Conservation (phyloP, 2,797 vertebrate species). For the Gobionotothen gibberifrons region DNA sequence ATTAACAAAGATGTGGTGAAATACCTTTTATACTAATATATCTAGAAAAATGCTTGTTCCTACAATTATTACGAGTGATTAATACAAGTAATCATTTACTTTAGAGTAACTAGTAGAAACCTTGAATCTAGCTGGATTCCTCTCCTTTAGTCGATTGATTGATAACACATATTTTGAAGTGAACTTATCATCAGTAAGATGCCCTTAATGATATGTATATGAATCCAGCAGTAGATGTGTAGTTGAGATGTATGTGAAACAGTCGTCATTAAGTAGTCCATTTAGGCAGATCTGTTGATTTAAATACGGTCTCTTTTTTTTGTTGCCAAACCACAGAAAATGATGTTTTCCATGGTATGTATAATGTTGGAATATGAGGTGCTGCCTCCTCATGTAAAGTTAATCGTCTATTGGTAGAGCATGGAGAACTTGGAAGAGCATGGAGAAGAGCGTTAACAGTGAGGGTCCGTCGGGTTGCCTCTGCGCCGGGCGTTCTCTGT, state of each 20-base stretch:
- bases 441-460: not conserved
- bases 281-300: slow-evolving; percentile 15
- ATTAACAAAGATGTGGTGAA: not conserved
- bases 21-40: not conserved
- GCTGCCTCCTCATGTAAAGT: slow-evolving; percentile 38
- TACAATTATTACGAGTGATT: not conserved
- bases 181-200: not conserved
- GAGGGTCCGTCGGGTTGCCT: slow-evolving; percentile 17
- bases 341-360: slow-evolving; percentile 13
- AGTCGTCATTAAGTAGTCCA: slow-evolving; percentile 16
- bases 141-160: too few species aligned
- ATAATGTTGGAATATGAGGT: slow-evolving; percentile 20
- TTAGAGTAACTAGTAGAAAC: not conserved
- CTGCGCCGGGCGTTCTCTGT: slow-evolving; percentile 12
- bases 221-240: slow-evolving; percentile 7
- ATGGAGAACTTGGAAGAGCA: slow-evolving; percentile 5
- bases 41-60: not conserved
- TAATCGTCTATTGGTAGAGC: slow-evolving; percentile 24
- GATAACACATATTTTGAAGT: too few species aligned
- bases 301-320: not conserved
- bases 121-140: not conserved
- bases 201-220: not conserved
- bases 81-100: not conserved
- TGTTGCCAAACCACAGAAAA: slow-evolving; percentile 32
- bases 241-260: slow-evolving; percentile 6